These are phyloP conservation scores for Lasioglossum villosulum DNA, from an alignment of 2,888 invertebrate species.

Conservation along the genomic window DNA sequence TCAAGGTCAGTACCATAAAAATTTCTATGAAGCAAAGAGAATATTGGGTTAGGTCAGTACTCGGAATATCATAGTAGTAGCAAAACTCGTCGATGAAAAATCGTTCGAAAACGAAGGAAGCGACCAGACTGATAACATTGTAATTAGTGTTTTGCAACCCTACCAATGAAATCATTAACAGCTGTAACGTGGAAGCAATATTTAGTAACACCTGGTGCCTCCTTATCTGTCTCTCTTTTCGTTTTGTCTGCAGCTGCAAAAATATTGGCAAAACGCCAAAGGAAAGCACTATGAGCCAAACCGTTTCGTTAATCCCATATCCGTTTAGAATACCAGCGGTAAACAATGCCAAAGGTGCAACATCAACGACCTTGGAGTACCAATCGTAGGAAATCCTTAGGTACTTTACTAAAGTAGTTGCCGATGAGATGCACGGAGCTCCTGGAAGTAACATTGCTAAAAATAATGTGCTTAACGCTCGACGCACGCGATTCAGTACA, in stretches of 20 bases:
- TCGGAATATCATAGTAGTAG: constrained; percentile 81
- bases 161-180: constrained; percentile 67
- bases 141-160: constrained; percentile 76
- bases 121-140: constrained; percentile 77
- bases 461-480: constrained; percentile 30
- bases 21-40: constrained; percentile 80
- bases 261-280: constrained; percentile 76
- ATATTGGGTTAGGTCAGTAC: constrained; percentile 80
- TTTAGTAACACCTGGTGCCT: constrained; percentile 74
- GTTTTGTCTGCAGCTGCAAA: constrained; percentile 74
- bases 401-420: constrained; percentile 69
- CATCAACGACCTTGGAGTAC: constrained; percentile 77
- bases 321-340: constrained; percentile 79
- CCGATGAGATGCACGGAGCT: constrained; percentile 70
- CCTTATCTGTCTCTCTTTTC: constrained; percentile 70
- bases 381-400: constrained; percentile 80
- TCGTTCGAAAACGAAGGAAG: constrained; percentile 77
- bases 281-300: constrained; percentile 75
- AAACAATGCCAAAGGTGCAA: constrained; percentile 80
- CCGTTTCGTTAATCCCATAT: constrained; percentile 73
- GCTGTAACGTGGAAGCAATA: constrained; percentile 68
- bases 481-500: neutral
- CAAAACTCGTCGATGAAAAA: constrained; percentile 81
- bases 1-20: constrained; percentile 78
- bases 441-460: constrained; percentile 72